Percentiles rank a stretch among this genome's conserved stretches.
phyloP scores from a whole-genome alignment of 1,140 invertebrate genomes.

The Drosophila nikananu region DNA sequence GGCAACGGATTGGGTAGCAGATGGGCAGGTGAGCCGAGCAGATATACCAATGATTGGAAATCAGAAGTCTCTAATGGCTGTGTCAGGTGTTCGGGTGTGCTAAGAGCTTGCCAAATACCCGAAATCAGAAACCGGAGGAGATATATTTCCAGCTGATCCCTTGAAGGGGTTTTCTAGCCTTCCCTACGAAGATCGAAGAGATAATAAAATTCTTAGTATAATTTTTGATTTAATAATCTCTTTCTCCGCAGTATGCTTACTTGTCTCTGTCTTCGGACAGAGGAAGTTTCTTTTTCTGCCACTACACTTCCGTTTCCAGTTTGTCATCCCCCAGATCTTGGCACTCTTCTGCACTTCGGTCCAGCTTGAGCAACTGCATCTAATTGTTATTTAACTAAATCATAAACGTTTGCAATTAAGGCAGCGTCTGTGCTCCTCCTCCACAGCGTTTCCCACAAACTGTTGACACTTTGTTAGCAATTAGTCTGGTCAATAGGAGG shows the following conservation, averaged over 20 bases:
- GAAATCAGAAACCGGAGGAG: not conserved
- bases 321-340: slow-evolving; percentile 1
- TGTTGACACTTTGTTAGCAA: slow-evolving; percentile 83
- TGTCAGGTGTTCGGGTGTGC: not conserved
- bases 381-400: slow-evolving; percentile 80
- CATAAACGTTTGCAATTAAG: slow-evolving; percentile 72
- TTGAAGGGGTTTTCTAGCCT: not conserved
- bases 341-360: not conserved
- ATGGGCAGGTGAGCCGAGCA: slow-evolving; percentile 4
- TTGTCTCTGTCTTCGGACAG: not conserved
- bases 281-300: slow-evolving; percentile 3
- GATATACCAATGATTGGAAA: slow-evolving; percentile 46
- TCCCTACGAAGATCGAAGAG: not conserved
- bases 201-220: not conserved
- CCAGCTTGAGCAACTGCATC: slow-evolving; percentile 57
- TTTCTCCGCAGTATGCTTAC: no score
- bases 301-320: slow-evolving; percentile 19
- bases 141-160: not conserved
- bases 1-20: slow-evolving; percentile 57
- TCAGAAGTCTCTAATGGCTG: slow-evolving; percentile 40
- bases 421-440: slow-evolving; percentile 12
- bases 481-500: slow-evolving; percentile 69
- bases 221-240: not conserved
- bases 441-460: slow-evolving; percentile 50
- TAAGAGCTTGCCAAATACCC: not conserved